phyloP scores from a whole-genome alignment of 2,113 vertebrate species.

The Pomatostomus ruficeps region DNA sequence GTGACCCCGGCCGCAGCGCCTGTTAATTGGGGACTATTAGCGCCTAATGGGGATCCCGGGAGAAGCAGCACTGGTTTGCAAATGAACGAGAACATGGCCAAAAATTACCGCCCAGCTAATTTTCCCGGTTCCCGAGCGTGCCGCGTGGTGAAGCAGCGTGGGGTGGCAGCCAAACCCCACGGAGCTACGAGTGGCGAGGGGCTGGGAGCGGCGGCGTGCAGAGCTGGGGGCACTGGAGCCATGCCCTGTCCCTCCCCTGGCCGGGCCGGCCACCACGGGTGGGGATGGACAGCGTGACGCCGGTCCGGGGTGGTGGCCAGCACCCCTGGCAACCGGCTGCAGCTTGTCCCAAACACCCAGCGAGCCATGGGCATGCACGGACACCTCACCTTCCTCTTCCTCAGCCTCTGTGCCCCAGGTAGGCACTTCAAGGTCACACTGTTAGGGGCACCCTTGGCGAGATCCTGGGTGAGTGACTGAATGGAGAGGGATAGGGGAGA shows the following conservation, averaged over 20 bases:
- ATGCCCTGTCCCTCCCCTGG: background rate
- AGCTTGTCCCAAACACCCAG: conserved; percentile 35
- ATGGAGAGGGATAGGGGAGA: background rate
- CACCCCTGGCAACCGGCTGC: conserved; percentile 9
- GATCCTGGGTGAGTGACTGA: background rate
- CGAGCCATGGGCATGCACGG: background rate
- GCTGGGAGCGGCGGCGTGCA: background rate
- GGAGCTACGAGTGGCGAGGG: background rate
- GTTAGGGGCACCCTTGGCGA: rapidly evolving
- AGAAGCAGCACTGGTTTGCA: conserved; percentile 7
- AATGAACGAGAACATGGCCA: background rate
- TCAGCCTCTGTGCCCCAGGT: background rate
- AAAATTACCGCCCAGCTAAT: background rate
- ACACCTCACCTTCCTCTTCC: background rate
- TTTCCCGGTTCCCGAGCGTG: background rate
- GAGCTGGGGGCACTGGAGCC: background rate
- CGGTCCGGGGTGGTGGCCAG: background rate
- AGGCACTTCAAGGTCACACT: background rate
- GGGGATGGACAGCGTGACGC: background rate
- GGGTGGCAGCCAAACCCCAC: background rate
- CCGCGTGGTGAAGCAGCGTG: background rate
- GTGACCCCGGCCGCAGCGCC: background rate
- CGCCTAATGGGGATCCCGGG: background rate
- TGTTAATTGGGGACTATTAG: conserved; percentile 16
- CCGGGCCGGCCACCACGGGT: background rate